phyloP scores from a whole-genome alignment of 1,140 invertebrate genomes.

The Teleogryllus occipitalis region DNA sequence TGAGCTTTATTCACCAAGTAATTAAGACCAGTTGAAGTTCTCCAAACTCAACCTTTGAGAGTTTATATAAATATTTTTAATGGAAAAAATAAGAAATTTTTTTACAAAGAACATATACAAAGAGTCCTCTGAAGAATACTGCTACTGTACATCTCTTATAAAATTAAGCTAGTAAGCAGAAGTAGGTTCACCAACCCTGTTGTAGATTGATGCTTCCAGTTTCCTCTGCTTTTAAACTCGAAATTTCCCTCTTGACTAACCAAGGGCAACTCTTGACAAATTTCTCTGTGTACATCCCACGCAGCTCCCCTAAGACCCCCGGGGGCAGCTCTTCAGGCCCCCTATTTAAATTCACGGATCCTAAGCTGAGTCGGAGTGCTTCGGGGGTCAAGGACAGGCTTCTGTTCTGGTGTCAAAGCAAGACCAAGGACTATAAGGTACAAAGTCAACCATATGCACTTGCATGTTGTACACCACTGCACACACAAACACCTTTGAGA shows the following conservation, averaged over 20 bases:
- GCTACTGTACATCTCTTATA: no score
- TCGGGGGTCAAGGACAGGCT: slow-evolving; percentile 91
- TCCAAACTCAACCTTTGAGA: no score
- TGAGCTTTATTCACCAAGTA: no score
- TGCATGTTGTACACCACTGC: background rate
- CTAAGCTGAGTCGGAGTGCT: slow-evolving; percentile 74
- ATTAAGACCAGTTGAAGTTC: no score
- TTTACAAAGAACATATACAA: no score
- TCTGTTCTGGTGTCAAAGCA: slow-evolving; percentile 90
- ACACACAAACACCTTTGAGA: background rate
- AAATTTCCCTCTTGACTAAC: slow-evolving; percentile 18
- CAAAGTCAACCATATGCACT: background rate
- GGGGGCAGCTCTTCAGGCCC: slow-evolving; percentile 41
- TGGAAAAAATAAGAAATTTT: no score
- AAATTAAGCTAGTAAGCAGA: no score
- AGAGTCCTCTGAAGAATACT: no score
- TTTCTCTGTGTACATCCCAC: slow-evolving; percentile 20
- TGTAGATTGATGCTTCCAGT: background rate
- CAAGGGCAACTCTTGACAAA: slow-evolving; percentile 20
- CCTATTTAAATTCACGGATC: slow-evolving; percentile 80
- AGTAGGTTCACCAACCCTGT: no score
- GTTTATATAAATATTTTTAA: no score
- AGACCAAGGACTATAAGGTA: slow-evolving; percentile 94
- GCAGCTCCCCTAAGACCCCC: slow-evolving; percentile 54
- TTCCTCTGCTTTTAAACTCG: background rate